phyloP scores from a whole-genome alignment of 64 coral and sea anemone genomes.

The Montipora sp. region DNA sequence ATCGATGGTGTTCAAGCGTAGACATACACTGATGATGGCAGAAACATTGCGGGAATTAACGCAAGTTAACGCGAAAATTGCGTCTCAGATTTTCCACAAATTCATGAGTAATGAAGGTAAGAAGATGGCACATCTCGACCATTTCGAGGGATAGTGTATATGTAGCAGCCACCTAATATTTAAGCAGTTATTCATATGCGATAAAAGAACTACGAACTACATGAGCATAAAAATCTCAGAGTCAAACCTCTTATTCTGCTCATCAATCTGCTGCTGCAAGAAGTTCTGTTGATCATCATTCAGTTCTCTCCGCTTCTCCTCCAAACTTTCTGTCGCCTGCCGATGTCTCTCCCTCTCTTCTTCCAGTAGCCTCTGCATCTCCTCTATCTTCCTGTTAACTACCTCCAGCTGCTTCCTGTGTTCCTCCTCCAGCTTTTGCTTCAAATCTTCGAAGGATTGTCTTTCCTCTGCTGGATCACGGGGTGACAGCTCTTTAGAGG shows the following conservation, averaged over 20 bases:
- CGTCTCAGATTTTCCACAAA: too few relatives aligned
- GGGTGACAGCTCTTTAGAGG: constrained; percentile 27
- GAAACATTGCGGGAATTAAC: too few relatives aligned
- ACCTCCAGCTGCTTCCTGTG: constrained; percentile 68
- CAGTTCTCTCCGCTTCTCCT: constrained; percentile 71
- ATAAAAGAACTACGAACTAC: too few relatives aligned
- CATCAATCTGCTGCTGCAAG: constrained; percentile 80
- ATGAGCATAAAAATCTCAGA: not conserved
- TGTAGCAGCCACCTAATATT: too few relatives aligned
- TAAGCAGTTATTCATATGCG: too few relatives aligned
- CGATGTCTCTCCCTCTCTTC: constrained; percentile 73
- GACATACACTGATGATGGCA: too few relatives aligned
- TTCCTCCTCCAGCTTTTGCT: constrained; percentile 67
- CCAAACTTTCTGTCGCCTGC: constrained; percentile 65
- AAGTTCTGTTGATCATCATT: constrained; percentile 75
- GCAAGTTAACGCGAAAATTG: too few relatives aligned
- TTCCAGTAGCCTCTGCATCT: constrained; percentile 59
- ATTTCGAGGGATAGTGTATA: too few relatives aligned
- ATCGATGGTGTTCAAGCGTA: too few relatives aligned
- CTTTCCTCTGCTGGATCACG: constrained; percentile 7
- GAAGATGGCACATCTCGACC: too few relatives aligned
- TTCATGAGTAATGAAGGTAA: too few relatives aligned
- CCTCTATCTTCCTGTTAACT: constrained; percentile 62
- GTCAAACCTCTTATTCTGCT: constrained; percentile 76
- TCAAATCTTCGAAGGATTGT: constrained; percentile 54